Base-by-base conservation (phyloP, 2,113 vertebrate species). In the Gopherus evgoodei region DNA sequence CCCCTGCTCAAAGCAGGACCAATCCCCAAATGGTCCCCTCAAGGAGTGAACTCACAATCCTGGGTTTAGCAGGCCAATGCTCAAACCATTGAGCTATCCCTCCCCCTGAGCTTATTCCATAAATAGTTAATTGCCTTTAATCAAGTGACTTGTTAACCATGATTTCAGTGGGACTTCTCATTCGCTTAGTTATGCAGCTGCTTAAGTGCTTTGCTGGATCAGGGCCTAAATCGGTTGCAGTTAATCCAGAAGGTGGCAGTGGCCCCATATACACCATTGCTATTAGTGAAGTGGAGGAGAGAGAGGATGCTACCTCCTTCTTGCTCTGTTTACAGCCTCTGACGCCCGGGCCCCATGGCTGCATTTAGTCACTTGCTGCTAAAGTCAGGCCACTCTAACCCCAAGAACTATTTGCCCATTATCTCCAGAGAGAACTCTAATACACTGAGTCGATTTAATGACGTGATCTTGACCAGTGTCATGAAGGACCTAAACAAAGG, bases 251-350 rank as follows among this genome's bases (percentile, higher is more conserved):
- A 90, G 35, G 78, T 31, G 44, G 21, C 42, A 9, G 50, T 6
- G 31, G 29, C 3, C 1, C 82, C 79, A 54, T 4, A 13, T 14
- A 1, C 76, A 17, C 72, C 31, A 21, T 8, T 3, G 2, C 47
- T 44, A n/a, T 54, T 24, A 5, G 17, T 54, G 76, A 35, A 72
- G n/a, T 17, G 52, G 78, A 57, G 22, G 42, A 54, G 5, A 35
- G 1, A 35, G 27, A 76, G 17, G 25, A 8, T 44, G 84, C 16
- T 2, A 19, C 6, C 53, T 14, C 50, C 59, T 25, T 52, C 25
- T 21, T 5, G n/a, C 0, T 3, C 22, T 1, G 0, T 5, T 22
- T 4, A 50, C 11, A 78, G 22, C 0, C 0, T 0, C 42, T 62
- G 65, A 52, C 22, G 38, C 79, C 56, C 57, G 47, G 83, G 16